Base-by-base conservation (phyloP, 2,797 vertebrate genomes). In the Galago senegalensis region DNA sequence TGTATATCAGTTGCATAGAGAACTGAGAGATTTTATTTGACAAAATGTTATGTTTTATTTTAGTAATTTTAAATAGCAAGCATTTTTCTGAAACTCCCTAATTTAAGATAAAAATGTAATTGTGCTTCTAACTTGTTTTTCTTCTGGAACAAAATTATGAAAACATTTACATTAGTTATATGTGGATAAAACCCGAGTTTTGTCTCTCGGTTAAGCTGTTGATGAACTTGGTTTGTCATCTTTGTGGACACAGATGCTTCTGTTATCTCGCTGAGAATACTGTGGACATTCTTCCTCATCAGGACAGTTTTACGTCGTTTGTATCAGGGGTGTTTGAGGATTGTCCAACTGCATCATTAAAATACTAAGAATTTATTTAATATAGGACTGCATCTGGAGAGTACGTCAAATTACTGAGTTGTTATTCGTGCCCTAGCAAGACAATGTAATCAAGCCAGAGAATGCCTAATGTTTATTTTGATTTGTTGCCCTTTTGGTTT, bases 401-500 rank as follows among this genome's bases (percentile, higher is more conserved):
- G 8, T 58, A 60, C 73, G 67, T 61, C 61, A 40, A 60, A 37
- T 89, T 49, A 40, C n/a, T 25, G 31, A n/a, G 91, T 87, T 4
- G 13, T 85, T 94, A 37, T 94, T 76, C 89, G 76, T 90, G 34
- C 65, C 3, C 49, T 16, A 73, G 67, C 27, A 56, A 79, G 69
- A 49, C 92, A n/a, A 10, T 40, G 21, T 34, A 31, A 87, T 85
- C 76, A 89, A 92, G 87, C 34, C 25, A 20, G 81, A 80, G 63
- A 70, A 90, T 25, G 81, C 73, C 11, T 31, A 20, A 20, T 13
- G 43, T 90, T 95, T 83, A 37, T 94, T 96, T 95, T 91, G 43
- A 95, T 89, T 91, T 84, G 37, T 76, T 94, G 93, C 81, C 8
- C 23, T n/a, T 56, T 93, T 85, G 82, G 69, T 86, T 96, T 86